phyloP scores from a whole-genome alignment of 2,888 invertebrate species.

The Cyrtodaria siliqua region DNA sequence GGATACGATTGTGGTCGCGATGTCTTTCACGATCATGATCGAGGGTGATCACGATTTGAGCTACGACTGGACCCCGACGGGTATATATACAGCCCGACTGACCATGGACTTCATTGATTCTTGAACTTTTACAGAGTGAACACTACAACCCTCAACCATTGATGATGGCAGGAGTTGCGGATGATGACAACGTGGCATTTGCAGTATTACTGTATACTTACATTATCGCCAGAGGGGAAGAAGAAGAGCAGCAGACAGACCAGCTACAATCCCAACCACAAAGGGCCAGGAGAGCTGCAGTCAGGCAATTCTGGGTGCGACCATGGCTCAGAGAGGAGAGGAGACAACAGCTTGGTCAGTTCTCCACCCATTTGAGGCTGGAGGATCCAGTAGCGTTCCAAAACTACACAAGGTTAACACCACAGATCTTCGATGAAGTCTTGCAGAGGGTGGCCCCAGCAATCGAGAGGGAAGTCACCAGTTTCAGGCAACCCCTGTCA shows the following conservation, averaged over 20 bases:
- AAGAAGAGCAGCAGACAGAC: slow-evolving; percentile 23
- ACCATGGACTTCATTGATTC: slow-evolving; percentile 14
- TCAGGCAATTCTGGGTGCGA: slow-evolving; percentile 15
- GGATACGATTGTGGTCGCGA: slow-evolving; percentile 4
- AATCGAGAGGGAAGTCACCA: slow-evolving; percentile 29
- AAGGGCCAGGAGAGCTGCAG: slow-evolving; percentile 24
- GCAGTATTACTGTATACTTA: slow-evolving; percentile 17
- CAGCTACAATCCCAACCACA: slow-evolving; percentile 20
- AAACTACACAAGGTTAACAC: slow-evolving; percentile 19
- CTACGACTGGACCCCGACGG: slow-evolving; percentile 3
- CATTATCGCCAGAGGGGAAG: slow-evolving; percentile 19
- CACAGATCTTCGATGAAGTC: slow-evolving; percentile 38
- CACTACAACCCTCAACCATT: slow-evolving; percentile 13
- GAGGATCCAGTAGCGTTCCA: slow-evolving; percentile 27
- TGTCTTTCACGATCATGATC: slow-evolving; percentile 6
- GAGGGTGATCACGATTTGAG: slow-evolving; percentile 4
- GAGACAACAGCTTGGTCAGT: slow-evolving; percentile 13
- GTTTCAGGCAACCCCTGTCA: slow-evolving; percentile 31
- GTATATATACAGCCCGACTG: slow-evolving; percentile 16
- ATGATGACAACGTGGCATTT: slow-evolving; percentile 19
- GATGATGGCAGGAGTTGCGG: slow-evolving; percentile 12
- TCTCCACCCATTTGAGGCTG: slow-evolving; percentile 15
- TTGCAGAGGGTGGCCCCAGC: slow-evolving; percentile 28
- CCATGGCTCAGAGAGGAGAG: too few relatives aligned
- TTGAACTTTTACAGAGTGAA: background rate